These are phyloP conservation scores for Parauchenoglanis punctatus DNA, from an alignment of 2,797 vertebrate species.

Conservation along the genomic window DNA sequence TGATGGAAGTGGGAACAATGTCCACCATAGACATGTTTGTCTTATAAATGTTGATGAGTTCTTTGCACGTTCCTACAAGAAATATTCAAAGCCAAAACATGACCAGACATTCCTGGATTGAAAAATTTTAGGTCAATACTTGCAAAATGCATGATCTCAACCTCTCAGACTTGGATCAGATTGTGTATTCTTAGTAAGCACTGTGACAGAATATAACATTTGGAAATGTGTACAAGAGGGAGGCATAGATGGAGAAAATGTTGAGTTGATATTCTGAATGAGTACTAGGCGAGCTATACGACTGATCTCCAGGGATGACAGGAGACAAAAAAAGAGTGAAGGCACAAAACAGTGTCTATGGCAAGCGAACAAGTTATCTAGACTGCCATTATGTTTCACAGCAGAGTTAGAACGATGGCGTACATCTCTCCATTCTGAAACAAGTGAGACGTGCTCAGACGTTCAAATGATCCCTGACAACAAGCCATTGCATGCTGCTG, in stretches of 20 bases:
- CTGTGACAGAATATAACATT: constrained; percentile 10
- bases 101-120: background rate
- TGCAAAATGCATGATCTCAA: constrained; percentile 1
- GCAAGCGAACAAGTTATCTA: constrained; percentile 18
- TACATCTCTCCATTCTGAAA: constrained; percentile 6
- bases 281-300: constrained; percentile 36
- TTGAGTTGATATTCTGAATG: constrained; percentile 57
- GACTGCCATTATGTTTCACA: constrained; percentile 8
- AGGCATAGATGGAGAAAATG: constrained; percentile 11
- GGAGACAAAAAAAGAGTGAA: constrained; percentile 15
- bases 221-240: constrained; percentile 43
- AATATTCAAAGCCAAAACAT: background rate
- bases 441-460: background rate
- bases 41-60: background rate
- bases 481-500: constrained; percentile 10
- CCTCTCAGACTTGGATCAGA: background rate
- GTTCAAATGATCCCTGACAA: constrained; percentile 18
- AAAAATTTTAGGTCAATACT: background rate
- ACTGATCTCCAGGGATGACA: constrained; percentile 45
- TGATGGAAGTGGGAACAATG: background rate
- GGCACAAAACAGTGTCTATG: constrained; percentile 17
- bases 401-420: background rate
- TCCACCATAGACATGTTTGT: background rate
- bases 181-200: constrained; percentile 21
- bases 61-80: background rate